These are phyloP conservation scores for Leptopilina drosophilae DNA, from an alignment of 2,888 invertebrate species.

Conservation along the genomic window DNA sequence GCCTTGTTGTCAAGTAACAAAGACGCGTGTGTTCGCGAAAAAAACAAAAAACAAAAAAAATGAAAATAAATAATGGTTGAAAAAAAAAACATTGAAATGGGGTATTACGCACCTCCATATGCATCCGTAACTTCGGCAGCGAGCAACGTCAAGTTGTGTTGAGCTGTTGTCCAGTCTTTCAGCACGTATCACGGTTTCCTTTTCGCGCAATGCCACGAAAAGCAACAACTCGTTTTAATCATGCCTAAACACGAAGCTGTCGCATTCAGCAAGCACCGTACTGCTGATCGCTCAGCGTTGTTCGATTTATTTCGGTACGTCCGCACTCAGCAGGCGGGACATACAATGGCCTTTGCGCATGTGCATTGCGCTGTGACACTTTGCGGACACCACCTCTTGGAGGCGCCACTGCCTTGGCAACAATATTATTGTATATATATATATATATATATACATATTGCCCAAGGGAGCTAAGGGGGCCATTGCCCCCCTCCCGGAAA, in stretches of 20 bases:
- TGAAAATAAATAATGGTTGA: no score
- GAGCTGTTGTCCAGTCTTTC: conserved; percentile 59
- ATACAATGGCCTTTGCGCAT: conserved; percentile 52
- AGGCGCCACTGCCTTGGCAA: conserved; percentile 53
- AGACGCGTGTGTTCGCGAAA: conserved; percentile 55
- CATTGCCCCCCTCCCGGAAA: background rate
- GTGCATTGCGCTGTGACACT: conserved; percentile 50
- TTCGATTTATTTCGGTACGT: conserved; percentile 76
- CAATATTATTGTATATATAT: background rate
- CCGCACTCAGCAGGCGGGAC: conserved; percentile 67
- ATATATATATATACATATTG: background rate
- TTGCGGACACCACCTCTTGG: conserved; percentile 69
- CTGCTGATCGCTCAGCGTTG: conserved; percentile 72
- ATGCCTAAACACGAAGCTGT: conserved; percentile 68
- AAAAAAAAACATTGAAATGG: background rate
- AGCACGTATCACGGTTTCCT: conserved; percentile 70
- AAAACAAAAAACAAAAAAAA: conserved; percentile 21
- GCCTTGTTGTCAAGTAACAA: conserved; percentile 56
- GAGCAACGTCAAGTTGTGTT: conserved; percentile 65
- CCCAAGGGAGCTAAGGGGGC: background rate
- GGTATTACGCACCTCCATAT: conserved; percentile 74
- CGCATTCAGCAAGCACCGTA: conserved; percentile 71
- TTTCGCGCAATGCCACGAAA: conserved; percentile 70
- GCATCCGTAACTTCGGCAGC: conserved; percentile 72
- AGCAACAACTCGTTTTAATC: conserved; percentile 72